A percentile compares a stretch with the other conserved stretches of the same genome.
phyloP scores from a whole-genome alignment of 2,113 vertebrate species.

The Gambusia holbrooki region DNA sequence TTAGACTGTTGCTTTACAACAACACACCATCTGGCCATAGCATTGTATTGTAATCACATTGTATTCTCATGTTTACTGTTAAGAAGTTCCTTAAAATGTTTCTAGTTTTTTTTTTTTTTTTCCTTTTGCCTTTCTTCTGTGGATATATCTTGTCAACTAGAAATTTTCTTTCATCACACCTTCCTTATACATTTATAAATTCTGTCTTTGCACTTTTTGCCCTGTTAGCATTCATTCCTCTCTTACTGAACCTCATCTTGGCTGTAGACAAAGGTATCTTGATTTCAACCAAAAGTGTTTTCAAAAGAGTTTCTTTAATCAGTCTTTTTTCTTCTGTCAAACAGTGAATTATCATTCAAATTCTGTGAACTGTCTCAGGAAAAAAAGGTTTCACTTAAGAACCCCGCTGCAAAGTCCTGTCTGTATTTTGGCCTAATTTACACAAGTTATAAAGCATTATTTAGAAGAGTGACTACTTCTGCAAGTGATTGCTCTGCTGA shows the following conservation, averaged over 20 bases:
- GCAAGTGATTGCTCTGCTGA: not conserved
- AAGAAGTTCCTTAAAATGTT: not conserved
- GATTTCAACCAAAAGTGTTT: not conserved
- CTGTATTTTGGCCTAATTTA: not conserved
- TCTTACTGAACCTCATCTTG: not conserved
- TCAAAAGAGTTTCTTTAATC: not conserved
- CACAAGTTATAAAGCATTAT: not conserved
- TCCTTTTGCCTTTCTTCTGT: not conserved
- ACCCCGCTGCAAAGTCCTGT: not conserved
- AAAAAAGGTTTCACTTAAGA: not conserved
- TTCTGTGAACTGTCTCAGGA: not conserved
- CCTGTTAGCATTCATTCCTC: not conserved
- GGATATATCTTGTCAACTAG: not conserved
- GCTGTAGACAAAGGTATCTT: constrained; percentile 3
- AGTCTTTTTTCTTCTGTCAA: not conserved
- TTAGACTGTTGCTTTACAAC: not conserved
- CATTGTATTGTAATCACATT: not conserved
- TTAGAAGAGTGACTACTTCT: not conserved
- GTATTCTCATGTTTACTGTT: not conserved
- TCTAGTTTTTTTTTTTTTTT: not conserved
- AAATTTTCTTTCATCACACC: not conserved
- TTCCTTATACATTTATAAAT: not conserved
- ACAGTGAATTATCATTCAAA: not conserved
- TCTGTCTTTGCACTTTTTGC: not conserved
- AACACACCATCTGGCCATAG: not conserved